Base-by-base conservation (phyloP, 2,113 vertebrate genomes). In the Odobenus rosmarus region DNA sequence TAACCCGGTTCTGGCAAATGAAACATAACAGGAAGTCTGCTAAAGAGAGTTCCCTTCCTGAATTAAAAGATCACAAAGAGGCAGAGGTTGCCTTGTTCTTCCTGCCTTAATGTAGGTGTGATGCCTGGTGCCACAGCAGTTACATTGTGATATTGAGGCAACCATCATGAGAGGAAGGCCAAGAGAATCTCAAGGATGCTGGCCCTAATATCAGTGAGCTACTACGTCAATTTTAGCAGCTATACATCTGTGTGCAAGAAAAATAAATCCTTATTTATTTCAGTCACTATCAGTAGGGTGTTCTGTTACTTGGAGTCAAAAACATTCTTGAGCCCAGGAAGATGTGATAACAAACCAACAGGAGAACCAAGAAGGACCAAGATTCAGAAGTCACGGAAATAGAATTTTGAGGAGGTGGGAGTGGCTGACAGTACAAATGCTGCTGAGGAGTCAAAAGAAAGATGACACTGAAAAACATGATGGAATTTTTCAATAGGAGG, bases 251-350 rank as follows among this genome's bases (percentile, higher is more conserved):
- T 36, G 14, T 76, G 16, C 8, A 57, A 69, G 67, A 57, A 82
- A 92, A 96, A 51, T 24, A 92, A 76, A 28, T 36, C 21, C 46
- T 51, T 67, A 76, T 93, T 95, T 59, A 88, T 23, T 77, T 85
- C 62, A 86, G 51, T 21, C 67, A 86, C 57, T 51, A 6, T 69
- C 39, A 61, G 39, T 49, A 49, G 49, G 24, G 39, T 67, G 76
- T 95, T 67, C 61, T 42, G 24, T 94, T 72, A 71, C 64, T 51
- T 15, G 15, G 14, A 89, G n/a, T 28, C 61, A 62, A 74, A 85
- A 92, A 57, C 26, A 82, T 89, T 79, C 33, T 57, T 85, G 46
- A 74, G 9, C 72, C 31, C 69, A 71, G 26, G 23, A 81, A 95
- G 28, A 86, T 62, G 26, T 62, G 57, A 19, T 53, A 21, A 76